Conservation (phyloP, 2,888 invertebrate species). For the Hedychridium roseum region DNA sequence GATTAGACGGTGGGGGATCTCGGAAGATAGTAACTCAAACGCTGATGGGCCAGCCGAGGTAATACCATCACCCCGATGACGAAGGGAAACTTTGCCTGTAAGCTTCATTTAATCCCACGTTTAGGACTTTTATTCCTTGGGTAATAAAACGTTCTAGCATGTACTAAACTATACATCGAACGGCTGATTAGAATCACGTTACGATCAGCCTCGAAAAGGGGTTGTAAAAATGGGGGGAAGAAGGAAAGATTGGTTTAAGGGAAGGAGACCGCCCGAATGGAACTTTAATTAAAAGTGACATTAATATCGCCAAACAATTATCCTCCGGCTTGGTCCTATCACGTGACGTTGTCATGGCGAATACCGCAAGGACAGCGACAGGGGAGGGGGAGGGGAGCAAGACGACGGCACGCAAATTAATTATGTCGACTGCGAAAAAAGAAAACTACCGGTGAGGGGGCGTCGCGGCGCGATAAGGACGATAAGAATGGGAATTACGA, state of each 20-base stretch:
- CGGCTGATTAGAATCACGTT: too few relatives aligned
- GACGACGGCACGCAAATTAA: conserved; percentile 22
- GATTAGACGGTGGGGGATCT: too few relatives aligned
- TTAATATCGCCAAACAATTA: conserved; percentile 48
- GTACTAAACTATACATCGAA: too few relatives aligned
- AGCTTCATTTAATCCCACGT: too few relatives aligned
- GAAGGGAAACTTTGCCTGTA: too few relatives aligned
- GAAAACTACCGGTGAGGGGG: conserved; percentile 9
- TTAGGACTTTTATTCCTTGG: too few relatives aligned
- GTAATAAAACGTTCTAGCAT: too few relatives aligned
- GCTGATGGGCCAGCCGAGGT: too few relatives aligned
- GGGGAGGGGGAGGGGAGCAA: conserved; percentile 16
- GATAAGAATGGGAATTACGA: conserved; percentile 7
- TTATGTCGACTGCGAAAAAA: conserved; percentile 22
- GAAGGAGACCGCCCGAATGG: conserved; percentile 12
- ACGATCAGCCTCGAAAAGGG: too few relatives aligned
- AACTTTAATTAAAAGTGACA: conserved; percentile 52
- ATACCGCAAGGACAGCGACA: conserved; percentile 29
- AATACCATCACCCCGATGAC: too few relatives aligned
- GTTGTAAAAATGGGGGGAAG: too few relatives aligned
- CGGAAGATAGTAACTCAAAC: too few relatives aligned
- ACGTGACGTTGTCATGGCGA: conserved; percentile 12
- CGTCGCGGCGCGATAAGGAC: conserved; percentile 10
- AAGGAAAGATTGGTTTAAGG: background rate
- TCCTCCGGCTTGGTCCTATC: conserved; percentile 19